Conservation (phyloP, 1,140 invertebrate genomes). For the Anoplophora glabripennis region DNA sequence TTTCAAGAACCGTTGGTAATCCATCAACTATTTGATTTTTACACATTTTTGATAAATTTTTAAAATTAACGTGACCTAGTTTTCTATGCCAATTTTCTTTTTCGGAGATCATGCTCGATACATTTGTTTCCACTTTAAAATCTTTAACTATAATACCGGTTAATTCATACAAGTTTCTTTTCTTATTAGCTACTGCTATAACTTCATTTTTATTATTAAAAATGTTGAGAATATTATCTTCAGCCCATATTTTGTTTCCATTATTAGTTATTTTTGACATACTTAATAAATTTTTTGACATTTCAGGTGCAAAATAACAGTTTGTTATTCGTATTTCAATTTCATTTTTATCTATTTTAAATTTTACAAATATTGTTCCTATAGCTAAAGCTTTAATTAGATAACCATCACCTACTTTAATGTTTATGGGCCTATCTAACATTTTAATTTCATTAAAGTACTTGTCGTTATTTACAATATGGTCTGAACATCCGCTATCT, state of each 20-base stretch:
- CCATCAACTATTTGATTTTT: too few species aligned
- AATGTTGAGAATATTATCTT: too few species aligned
- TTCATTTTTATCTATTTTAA: constrained; percentile 24
- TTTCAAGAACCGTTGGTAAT: constrained; percentile 4
- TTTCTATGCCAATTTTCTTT: constrained; percentile 12
- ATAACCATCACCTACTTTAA: too few species aligned
- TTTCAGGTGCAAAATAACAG: too few species aligned
- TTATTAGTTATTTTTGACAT: too few species aligned
- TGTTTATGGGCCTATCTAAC: too few species aligned
- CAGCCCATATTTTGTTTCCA: too few species aligned
- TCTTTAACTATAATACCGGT: constrained; percentile 31
- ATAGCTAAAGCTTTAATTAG: constrained; percentile 39
- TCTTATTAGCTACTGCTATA: constrained; percentile 30
- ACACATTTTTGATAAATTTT: not conserved
- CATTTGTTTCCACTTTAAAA: constrained; percentile 8
- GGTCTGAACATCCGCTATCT: constrained; percentile 46
- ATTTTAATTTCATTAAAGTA: too few species aligned
- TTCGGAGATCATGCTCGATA: not conserved
- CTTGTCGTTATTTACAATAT: constrained; percentile 42
- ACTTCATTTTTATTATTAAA: too few species aligned
- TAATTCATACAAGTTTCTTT: constrained; percentile 38
- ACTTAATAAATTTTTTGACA: too few species aligned
- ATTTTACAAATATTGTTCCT: constrained; percentile 34
- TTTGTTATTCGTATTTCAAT: constrained; percentile 30
- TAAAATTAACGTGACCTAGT: constrained; percentile 6